Conservation (phyloP, 2,797 vertebrate species). For the Astyanax mexicanus region DNA sequence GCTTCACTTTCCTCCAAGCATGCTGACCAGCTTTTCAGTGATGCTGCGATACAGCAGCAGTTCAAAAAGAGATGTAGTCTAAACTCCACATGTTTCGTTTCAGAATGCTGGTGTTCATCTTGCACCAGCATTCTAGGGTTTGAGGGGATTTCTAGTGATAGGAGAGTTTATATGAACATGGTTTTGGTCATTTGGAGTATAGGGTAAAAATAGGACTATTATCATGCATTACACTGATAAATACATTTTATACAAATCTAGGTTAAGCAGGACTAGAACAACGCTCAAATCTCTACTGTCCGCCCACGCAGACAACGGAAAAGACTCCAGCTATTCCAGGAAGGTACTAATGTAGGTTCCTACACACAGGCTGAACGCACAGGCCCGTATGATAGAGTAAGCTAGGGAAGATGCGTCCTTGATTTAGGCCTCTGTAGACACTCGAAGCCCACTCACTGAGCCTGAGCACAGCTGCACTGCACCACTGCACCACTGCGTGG, state of each 20-base stretch:
- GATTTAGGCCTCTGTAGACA: slow-evolving; percentile 17
- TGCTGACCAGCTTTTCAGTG: no score
- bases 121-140: no score
- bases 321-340: slow-evolving; percentile 11
- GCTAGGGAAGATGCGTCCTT: slow-evolving; percentile 7
- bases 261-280: not conserved
- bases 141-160: no score
- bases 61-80: no score
- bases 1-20: no score
- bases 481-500: not conserved
- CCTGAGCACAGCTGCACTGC: not conserved
- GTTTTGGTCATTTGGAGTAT: no score
- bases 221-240: not conserved
- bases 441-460: slow-evolving; percentile 10
- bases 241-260: not conserved
- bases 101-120: no score
- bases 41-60: no score
- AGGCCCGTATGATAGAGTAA: slow-evolving; percentile 7
- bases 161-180: no score
- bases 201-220: no score
- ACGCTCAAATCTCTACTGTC: not conserved
- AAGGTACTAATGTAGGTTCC: not conserved
- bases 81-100: no score
- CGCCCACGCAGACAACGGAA: slow-evolving; percentile 11
- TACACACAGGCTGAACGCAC: not conserved